A percentile compares a stretch with the other conserved stretches of the same genome.
Evolutionary conservation across 2,888 invertebrate species (phyloP).

Genomic region (Rhodophaea formosa): DNA sequence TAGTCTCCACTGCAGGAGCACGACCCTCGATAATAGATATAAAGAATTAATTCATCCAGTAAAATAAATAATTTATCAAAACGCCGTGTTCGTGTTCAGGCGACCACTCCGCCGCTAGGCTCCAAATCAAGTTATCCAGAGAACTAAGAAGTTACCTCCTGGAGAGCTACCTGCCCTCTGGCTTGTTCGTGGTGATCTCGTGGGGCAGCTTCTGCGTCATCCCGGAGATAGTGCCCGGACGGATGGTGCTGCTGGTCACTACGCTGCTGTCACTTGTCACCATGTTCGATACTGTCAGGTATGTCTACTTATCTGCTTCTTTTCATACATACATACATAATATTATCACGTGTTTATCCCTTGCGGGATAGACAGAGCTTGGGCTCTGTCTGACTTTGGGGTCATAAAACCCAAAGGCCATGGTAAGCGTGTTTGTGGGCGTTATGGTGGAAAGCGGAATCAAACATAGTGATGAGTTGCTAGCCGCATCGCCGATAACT

Average conservation of each 20-base stretch:
- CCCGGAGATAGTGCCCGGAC: conserved; percentile 83
- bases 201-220: conserved; percentile 86
- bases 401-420: too few relatives aligned
- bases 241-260: conserved; percentile 84
- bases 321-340: neutral
- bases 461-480: too few relatives aligned
- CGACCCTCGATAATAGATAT: too few relatives aligned
- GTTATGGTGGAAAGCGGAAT: too few relatives aligned
- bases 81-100: conserved; percentile 53
- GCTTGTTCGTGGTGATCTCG: conserved; percentile 83
- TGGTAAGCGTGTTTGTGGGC: too few relatives aligned
- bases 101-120: conserved; percentile 82
- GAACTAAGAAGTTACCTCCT: conserved; percentile 83
- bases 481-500: too few relatives aligned
- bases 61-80: neutral
- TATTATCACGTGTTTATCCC: too few relatives aligned
- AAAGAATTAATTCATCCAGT: too few relatives aligned
- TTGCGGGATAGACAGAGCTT: too few relatives aligned
- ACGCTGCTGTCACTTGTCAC: conserved; percentile 83
- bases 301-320: conserved; percentile 22
- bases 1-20: too few relatives aligned
- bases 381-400: too few relatives aligned
- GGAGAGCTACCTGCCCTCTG: conserved; percentile 84
- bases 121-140: conserved; percentile 82
- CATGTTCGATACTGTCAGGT: conserved; percentile 85